Base-by-base conservation (phyloP, 2,888 invertebrate species). In the Pterostichus madidus region DNA sequence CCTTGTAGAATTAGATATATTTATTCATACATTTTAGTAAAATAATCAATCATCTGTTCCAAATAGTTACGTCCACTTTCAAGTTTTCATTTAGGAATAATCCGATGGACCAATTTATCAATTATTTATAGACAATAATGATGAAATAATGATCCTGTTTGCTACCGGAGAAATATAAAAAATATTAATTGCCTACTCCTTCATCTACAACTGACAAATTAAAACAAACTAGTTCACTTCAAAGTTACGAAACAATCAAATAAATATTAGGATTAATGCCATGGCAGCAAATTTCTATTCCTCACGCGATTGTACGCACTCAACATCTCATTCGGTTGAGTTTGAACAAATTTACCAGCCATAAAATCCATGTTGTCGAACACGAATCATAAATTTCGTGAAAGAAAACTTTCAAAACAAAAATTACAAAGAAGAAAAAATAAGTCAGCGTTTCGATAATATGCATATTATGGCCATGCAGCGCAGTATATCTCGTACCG, bases 331-430 rank as follows among this genome's bases (percentile, higher is more conserved):
- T 64, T 64, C 64, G 35, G 2, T 24, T 24, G 49, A 11, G 35
- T 5, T 64, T 11, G 10, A 35, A 64, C 64, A 64, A 64, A 64
- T 64, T 64, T 49, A 31, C 61, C 32, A 32, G 35, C 64, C 32
- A 64, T 64, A 64, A 64, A 64, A 64, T n/a, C 13, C 32, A n/a
- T 13, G 64, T 64, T 35, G 64, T 35, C 64, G 64, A 64, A n/a
- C 13, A 11, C 13, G 35, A 35, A 64, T 64, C 32, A 64, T 64
- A 64, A 64, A 64, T 64, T 64, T 64, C 64, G 32, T 32, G 4
- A n/a, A 13, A 35, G 64, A 64, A 64, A 64, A 64, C 64, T 64
- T 64, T 64, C 64, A 64, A 64, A 64, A 64, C 64, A 64, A 64
- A 64, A 64, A 64, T 39, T 64, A 35, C 64, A 64, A 24, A 64